These are phyloP conservation scores for Palythoa caribaeorum DNA, from an alignment of 92 coral and sea anemone genomes.

Conservation along the genomic window DNA sequence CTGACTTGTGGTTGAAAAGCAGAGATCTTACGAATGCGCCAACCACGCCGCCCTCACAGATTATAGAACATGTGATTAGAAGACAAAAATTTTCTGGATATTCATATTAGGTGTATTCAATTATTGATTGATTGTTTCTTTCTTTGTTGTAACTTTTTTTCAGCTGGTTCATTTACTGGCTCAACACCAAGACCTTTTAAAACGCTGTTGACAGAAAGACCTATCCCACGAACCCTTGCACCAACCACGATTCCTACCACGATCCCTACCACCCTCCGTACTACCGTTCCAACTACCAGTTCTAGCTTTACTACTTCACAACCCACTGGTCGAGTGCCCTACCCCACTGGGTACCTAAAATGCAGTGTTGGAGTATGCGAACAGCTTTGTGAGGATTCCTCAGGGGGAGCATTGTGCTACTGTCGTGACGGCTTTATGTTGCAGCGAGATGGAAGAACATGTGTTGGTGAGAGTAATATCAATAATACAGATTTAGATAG, in stretches of 20 bases:
- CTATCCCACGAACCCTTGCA: not conserved
- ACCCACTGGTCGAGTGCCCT: constrained; percentile 13
- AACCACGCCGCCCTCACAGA: too few relatives aligned
- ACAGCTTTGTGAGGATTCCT: constrained; percentile 70
- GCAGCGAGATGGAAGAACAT: constrained; percentile 58
- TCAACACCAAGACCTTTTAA: constrained; percentile 33
- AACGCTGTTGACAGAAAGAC: not conserved
- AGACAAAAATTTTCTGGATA: too few relatives aligned
- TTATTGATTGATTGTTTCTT: not conserved
- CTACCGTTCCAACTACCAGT: not conserved
- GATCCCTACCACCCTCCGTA: not conserved
- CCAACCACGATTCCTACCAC: not conserved
- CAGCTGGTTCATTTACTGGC: constrained; percentile 10
- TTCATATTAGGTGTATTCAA: too few relatives aligned
- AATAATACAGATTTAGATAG: too few relatives aligned
- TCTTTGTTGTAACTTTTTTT: not conserved
- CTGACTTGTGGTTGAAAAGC: too few relatives aligned
- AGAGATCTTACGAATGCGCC: too few relatives aligned
- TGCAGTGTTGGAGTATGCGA: constrained; percentile 63
- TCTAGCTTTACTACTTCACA: too few relatives aligned
- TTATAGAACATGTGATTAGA: too few relatives aligned
- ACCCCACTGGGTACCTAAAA: constrained; percentile 36
- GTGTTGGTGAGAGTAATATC: constrained; percentile 57
- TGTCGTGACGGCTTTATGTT: constrained; percentile 67
- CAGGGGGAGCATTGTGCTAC: constrained; percentile 64